phyloP scores from a whole-genome alignment of 2,888 invertebrate species.

The Gastracanthus pulcherrimus region DNA sequence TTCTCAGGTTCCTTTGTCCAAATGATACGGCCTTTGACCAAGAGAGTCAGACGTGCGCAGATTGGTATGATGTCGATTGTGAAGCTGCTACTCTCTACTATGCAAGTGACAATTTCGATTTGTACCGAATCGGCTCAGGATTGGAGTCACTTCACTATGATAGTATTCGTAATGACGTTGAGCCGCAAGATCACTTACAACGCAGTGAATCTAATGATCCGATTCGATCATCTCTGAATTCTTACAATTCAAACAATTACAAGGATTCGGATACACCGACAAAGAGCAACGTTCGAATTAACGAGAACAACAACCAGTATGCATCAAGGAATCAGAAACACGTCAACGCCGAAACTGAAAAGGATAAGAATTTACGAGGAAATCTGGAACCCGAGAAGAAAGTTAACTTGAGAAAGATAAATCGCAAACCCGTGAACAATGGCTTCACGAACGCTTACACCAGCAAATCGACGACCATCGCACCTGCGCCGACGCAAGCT shows the following conservation, averaged over 20 bases:
- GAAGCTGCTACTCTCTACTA: constrained; percentile 88
- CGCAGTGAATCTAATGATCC: constrained; percentile 78
- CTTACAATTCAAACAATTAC: constrained; percentile 70
- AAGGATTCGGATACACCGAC: constrained; percentile 70
- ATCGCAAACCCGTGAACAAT: constrained; percentile 68
- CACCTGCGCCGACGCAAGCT: constrained; percentile 41
- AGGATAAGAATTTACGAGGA: constrained; percentile 78
- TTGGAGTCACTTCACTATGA: constrained; percentile 74
- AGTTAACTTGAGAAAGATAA: constrained; percentile 68
- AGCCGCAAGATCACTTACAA: constrained; percentile 74
- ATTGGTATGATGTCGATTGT: constrained; percentile 94
- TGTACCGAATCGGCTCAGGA: constrained; percentile 89
- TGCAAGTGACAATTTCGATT: constrained; percentile 91
- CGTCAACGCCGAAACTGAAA: constrained; percentile 72
- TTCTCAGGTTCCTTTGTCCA: constrained; percentile 89
- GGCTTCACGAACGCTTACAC: constrained; percentile 61
- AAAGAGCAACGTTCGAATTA: constrained; percentile 64
- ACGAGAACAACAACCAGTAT: constrained; percentile 75
- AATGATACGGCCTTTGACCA: constrained; percentile 95
- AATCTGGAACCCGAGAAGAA: constrained; percentile 65
- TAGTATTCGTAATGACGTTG: constrained; percentile 73
- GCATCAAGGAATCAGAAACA: constrained; percentile 73
- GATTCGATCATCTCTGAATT: constrained; percentile 72
- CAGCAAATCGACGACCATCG: constrained; percentile 63
- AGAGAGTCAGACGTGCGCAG: constrained; percentile 94